Conservation (phyloP, 1,140 invertebrate species). For the Hirudo medicinalis region DNA sequence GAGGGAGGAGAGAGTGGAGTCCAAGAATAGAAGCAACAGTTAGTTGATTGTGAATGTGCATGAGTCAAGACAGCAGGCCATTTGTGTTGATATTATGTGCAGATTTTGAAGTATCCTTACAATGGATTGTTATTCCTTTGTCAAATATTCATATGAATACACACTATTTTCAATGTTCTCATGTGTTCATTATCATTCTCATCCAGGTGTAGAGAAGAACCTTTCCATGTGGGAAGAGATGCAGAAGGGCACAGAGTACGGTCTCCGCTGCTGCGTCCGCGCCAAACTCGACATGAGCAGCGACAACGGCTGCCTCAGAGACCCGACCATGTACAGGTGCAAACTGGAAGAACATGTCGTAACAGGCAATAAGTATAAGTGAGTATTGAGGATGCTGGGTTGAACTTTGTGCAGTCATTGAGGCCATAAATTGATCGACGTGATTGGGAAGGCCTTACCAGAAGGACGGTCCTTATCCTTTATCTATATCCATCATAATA, state of each 20-base stretch:
- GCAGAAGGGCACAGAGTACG: constrained; percentile 64
- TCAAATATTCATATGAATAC: too few relatives aligned
- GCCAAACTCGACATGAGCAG: constrained; percentile 97
- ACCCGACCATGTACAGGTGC: constrained; percentile 99
- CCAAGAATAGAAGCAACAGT: constrained; percentile 72
- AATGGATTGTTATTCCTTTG: too few relatives aligned
- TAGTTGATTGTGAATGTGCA: constrained; percentile 30
- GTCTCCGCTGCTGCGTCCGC: constrained; percentile 76
- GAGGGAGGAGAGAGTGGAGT: constrained; percentile 74
- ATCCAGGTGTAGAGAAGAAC: constrained; percentile 69
- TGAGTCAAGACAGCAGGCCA: too few relatives aligned
- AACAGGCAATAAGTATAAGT: constrained; percentile 92
- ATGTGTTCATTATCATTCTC: not conserved
- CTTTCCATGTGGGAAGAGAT: constrained; percentile 85
- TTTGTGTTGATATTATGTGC: too few relatives aligned
- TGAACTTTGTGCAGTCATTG: too few relatives aligned
- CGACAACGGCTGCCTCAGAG: constrained; percentile 86
- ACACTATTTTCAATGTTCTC: not conserved
- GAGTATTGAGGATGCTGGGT: too few relatives aligned
- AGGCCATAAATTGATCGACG: too few relatives aligned
- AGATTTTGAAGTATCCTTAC: too few relatives aligned
- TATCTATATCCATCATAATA: too few relatives aligned
- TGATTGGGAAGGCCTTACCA: too few relatives aligned
- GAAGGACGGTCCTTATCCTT: too few relatives aligned
- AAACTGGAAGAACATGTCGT: constrained; percentile 83